Conservation (phyloP, 1,140 invertebrate genomes). For the Danaus melanippus region DNA sequence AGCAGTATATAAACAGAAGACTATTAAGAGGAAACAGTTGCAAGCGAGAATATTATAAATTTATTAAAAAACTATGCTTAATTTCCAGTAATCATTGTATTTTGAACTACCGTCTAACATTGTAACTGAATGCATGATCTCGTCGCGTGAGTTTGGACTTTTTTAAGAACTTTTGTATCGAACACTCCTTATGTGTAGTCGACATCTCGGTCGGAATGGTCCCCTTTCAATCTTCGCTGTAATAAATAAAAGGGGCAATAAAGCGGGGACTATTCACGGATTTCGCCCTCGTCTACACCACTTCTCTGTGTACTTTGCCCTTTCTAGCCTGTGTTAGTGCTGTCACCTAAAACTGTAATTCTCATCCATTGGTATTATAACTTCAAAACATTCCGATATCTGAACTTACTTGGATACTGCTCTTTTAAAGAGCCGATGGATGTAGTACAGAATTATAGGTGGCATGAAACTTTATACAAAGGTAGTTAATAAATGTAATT, state of each 20-base stretch:
- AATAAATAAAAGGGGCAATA: conserved; percentile 69
- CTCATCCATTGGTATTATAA: too few relatives aligned
- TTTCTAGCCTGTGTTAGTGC: conserved; percentile 4
- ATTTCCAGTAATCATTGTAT: too few relatives aligned
- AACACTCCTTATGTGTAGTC: background rate
- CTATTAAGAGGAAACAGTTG: too few relatives aligned
- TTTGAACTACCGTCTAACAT: too few relatives aligned
- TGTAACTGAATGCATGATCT: too few relatives aligned
- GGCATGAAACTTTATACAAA: conserved; percentile 1
- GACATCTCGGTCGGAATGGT: conserved; percentile 31
- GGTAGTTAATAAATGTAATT: conserved; percentile 6
- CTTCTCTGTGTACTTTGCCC: conserved; percentile 8
- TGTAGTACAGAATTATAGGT: too few relatives aligned
- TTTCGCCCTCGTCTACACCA: conserved; percentile 23
- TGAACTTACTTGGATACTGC: too few relatives aligned
- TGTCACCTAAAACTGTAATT: background rate
- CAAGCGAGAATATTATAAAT: too few relatives aligned
- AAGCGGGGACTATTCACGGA: conserved; percentile 44
- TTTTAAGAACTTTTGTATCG: conserved; percentile 1
- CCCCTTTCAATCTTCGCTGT: conserved; percentile 67
- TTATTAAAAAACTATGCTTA: too few relatives aligned
- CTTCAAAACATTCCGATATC: too few relatives aligned
- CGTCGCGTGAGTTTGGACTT: background rate
- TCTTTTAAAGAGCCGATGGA: too few relatives aligned
- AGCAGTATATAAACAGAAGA: too few relatives aligned